phyloP scores from a whole-genome alignment of 2,888 invertebrate species.

The Sphaerophoria taeniata region DNA sequence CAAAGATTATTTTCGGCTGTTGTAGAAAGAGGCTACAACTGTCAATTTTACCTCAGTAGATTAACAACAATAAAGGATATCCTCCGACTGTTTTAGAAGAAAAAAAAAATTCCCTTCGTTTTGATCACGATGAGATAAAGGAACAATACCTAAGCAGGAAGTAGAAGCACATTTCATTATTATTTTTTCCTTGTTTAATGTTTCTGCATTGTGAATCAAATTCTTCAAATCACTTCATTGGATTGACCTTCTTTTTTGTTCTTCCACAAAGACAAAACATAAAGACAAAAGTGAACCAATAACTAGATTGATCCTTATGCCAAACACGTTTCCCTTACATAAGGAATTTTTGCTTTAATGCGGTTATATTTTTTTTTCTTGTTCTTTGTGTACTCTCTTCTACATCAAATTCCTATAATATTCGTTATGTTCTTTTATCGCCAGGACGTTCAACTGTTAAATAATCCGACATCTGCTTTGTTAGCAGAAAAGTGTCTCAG shows the following conservation, averaged over 20 bases:
- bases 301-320: slow-evolving; percentile 67
- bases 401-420: neutral
- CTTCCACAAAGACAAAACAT: neutral
- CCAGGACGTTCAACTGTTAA: slow-evolving; percentile 64
- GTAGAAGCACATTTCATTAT: slow-evolving; percentile 54
- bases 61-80: neutral
- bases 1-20: neutral
- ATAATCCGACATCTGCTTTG: slow-evolving; percentile 59
- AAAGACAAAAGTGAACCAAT: slow-evolving; percentile 37
- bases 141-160: slow-evolving; percentile 32
- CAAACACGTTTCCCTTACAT: slow-evolving; percentile 52
- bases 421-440: slow-evolving; percentile 32
- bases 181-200: slow-evolving; percentile 27
- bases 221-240: slow-evolving; percentile 55
- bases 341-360: slow-evolving; percentile 66
- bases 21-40: neutral
- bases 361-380: slow-evolving; percentile 32
- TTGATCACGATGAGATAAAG: neutral
- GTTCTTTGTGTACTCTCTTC: slow-evolving; percentile 22
- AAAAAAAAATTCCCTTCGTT: neutral
- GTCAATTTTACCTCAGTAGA: neutral
- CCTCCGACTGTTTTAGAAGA: neutral
- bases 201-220: slow-evolving; percentile 48
- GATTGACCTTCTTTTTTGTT: slow-evolving; percentile 49
- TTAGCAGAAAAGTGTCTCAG: slow-evolving; percentile 62